Evolutionary conservation across 2,888 invertebrate genomes (phyloP).

Genomic region (Bhutanitis thaidina): DNA sequence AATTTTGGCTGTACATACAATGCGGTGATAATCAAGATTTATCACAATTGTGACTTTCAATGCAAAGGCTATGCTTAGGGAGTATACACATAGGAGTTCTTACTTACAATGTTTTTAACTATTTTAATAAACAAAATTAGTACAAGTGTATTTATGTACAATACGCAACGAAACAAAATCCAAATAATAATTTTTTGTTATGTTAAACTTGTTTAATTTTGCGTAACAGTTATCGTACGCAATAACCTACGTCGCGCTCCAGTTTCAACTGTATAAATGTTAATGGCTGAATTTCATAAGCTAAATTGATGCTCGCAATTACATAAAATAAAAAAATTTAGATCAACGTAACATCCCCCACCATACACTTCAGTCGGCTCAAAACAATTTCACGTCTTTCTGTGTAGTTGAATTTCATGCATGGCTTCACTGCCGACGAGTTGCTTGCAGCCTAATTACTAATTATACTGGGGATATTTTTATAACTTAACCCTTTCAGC

Average conservation of each 20-base stretch:
- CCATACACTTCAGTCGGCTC: not conserved
- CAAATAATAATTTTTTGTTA: too few relatives aligned
- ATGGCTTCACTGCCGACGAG: not conserved
- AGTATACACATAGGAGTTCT: too few relatives aligned
- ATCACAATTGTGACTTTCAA: too few relatives aligned
- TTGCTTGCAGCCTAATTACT: not conserved
- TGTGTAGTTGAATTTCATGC: slow-evolving; percentile 4
- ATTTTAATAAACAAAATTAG: too few relatives aligned
- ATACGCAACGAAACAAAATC: too few relatives aligned
- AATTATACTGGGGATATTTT: slow-evolving; percentile 1
- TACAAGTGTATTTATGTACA: too few relatives aligned
- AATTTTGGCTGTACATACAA: too few relatives aligned
- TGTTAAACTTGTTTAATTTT: too few relatives aligned
- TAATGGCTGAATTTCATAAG: slow-evolving; percentile 18
- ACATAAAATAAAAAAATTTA: slow-evolving; percentile 14
- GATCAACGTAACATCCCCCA: slow-evolving; percentile 11
- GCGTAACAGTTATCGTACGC: slow-evolving; percentile 13
- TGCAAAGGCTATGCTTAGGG: too few relatives aligned
- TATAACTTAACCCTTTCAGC: not conserved
- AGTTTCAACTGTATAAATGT: slow-evolving; percentile 13
- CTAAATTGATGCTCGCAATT: slow-evolving; percentile 16
- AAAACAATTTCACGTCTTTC: slow-evolving; percentile 4
- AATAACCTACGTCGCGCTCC: slow-evolving; percentile 13
- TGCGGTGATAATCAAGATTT: too few relatives aligned
- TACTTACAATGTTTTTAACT: too few relatives aligned